phyloP scores from a whole-genome alignment of 1,140 invertebrate genomes.

The Neodiprion virginianus region DNA sequence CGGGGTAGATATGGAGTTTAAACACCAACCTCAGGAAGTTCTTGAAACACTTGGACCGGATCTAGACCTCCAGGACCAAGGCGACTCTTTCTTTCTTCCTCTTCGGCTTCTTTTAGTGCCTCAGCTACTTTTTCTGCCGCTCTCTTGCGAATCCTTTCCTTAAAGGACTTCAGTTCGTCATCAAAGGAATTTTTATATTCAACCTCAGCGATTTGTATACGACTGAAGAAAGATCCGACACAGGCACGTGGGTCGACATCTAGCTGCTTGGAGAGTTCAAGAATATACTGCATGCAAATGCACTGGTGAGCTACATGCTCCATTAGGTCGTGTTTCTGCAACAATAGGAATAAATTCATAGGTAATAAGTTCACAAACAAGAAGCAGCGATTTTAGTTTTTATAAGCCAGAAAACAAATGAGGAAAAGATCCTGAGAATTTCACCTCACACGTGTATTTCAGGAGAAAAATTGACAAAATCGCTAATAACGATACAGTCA shows the following conservation, averaged over 20 bases:
- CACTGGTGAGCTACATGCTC: conserved; percentile 96
- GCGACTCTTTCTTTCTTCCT: conserved; percentile 87
- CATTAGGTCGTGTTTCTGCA: conserved; percentile 93
- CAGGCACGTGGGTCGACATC: conserved; percentile 92
- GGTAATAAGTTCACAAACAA: too few species aligned
- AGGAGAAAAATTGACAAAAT: background rate
- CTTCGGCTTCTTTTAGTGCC: conserved; percentile 80
- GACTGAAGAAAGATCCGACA: conserved; percentile 91
- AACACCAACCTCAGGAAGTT: conserved; percentile 80
- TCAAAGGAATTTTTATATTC: conserved; percentile 95
- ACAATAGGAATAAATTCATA: conserved; percentile 22
- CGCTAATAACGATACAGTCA: conserved; percentile 6
- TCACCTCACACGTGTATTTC: too few species aligned
- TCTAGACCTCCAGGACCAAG: conserved; percentile 97
- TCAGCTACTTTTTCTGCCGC: conserved; percentile 90
- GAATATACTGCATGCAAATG: conserved; percentile 98
- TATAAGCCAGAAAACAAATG: too few species aligned
- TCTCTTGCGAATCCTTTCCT: conserved; percentile 84
- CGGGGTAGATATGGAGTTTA: background rate
- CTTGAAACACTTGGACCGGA: conserved; percentile 95
- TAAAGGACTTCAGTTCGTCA: conserved; percentile 91
- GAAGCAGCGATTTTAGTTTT: too few species aligned
- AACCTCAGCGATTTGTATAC: conserved; percentile 89
- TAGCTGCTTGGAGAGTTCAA: conserved; percentile 94
- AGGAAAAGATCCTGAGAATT: too few species aligned